A percentile compares a stretch with the other conserved stretches of the same genome.
These are phyloP conservation scores for Ptychoptera albimana DNA, from an alignment of 2,888 invertebrate genomes.

Conservation along the genomic window DNA sequence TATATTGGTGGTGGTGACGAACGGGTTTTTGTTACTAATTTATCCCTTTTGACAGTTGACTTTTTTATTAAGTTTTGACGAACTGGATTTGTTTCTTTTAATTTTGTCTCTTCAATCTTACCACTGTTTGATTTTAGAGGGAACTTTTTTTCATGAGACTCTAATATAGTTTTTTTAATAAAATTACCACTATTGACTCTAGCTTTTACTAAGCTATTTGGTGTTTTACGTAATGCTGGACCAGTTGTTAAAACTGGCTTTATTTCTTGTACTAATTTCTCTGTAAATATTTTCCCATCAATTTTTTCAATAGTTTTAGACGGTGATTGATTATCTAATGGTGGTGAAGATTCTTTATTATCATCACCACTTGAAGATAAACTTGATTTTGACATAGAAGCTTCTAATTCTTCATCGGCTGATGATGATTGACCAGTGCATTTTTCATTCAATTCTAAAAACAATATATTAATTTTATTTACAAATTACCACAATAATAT, in stretches of 20 bases:
- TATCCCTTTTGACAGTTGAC: too few relatives aligned
- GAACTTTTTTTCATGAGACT: neutral
- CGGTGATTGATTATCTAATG: neutral
- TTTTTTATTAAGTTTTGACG: too few relatives aligned
- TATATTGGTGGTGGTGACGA: too few relatives aligned
- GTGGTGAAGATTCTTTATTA: neutral
- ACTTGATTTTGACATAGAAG: slow-evolving; percentile 7
- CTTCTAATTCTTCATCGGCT: neutral
- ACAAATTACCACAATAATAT: too few relatives aligned
- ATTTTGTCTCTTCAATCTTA: slow-evolving; percentile 1
- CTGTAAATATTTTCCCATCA: slow-evolving; percentile 6
- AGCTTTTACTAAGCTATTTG: too few relatives aligned
- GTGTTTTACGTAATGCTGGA: slow-evolving; percentile 3
- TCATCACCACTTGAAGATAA: slow-evolving; percentile 8
- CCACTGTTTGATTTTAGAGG: neutral
- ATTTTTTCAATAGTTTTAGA: neutral
- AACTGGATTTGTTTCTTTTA: neutral
- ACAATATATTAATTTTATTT: too few relatives aligned
- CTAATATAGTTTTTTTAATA: slow-evolving; percentile 1
- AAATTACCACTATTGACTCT: neutral
- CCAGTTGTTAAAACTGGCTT: slow-evolving; percentile 3
- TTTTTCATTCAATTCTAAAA: too few relatives aligned
- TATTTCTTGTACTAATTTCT: slow-evolving; percentile 10
- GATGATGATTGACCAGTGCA: too few relatives aligned
- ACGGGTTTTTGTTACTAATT: too few relatives aligned